Conservation (phyloP, 1,140 invertebrate species). For the Lerema accius region DNA sequence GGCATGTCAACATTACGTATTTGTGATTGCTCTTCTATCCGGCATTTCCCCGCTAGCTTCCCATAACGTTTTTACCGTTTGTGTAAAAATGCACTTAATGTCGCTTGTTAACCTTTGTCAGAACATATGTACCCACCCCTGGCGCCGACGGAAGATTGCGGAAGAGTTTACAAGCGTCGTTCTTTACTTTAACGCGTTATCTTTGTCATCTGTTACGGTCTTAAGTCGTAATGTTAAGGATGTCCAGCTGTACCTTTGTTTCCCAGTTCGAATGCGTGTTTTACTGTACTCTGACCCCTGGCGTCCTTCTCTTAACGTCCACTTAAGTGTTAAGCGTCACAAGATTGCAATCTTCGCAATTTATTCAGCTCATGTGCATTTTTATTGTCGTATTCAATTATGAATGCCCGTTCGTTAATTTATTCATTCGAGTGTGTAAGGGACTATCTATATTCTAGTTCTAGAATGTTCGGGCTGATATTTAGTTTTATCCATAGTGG, state of each 20-base stretch:
- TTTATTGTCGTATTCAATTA: conserved; percentile 30
- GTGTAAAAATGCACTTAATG: conserved; percentile 67
- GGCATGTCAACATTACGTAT: neutral
- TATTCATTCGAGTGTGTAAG: neutral
- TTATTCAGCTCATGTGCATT: conserved; percentile 25
- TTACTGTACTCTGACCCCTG: conserved; percentile 9
- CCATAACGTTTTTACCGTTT: conserved; percentile 48
- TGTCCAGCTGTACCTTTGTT: conserved; percentile 38
- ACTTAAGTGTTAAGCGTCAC: conserved; percentile 33
- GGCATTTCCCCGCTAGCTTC: conserved; percentile 53
- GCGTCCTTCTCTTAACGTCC: conserved; percentile 28
- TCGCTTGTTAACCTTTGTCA: conserved; percentile 66
- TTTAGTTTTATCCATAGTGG: too few species aligned
- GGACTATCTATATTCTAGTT: neutral
- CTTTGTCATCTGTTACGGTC: conserved; percentile 51
- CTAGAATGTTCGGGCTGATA: too few species aligned
- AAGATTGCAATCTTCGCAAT: conserved; percentile 29
- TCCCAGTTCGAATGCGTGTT: conserved; percentile 33
- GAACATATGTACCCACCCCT: conserved; percentile 53
- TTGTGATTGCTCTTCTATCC: conserved; percentile 35
- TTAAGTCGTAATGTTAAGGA: conserved; percentile 39
- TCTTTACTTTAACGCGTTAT: conserved; percentile 48
- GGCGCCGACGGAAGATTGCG: conserved; percentile 61
- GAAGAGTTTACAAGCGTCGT: conserved; percentile 46
- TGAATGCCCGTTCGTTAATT: conserved; percentile 16